Base-by-base conservation (phyloP, 2,888 invertebrate genomes). In the Calameuta filiformis region DNA sequence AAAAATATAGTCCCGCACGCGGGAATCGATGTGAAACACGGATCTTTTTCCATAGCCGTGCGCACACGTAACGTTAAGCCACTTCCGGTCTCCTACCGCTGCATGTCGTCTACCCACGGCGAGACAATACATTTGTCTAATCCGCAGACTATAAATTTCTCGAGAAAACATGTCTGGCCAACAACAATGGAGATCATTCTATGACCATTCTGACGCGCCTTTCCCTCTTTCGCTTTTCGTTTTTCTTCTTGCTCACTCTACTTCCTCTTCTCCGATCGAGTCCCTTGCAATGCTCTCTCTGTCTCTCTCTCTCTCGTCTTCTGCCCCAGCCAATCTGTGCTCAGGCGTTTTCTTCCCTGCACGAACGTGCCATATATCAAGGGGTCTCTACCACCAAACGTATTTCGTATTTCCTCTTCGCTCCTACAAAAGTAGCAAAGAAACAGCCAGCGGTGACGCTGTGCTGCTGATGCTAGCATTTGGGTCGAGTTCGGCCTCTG, bases 131-230 rank as follows among this genome's bases (percentile, higher is more conserved):
- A 69, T 69, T 33, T 33, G 69, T 69, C 69, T 69, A 69, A 69
- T 69, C 69, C 69, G 69, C 69, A 69, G 69, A 11, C 30, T 69
- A 30, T 69, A 69, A 69, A 69, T 69, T 33, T 3, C 30, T 33
- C 76, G 77, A 77, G 73, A 75, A 75, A 77, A 34, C 68, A 33
- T 68, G 68, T 76, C 75, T 69, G 35, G 73, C 76, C 68, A 69
- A 76, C 75, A 80, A 76, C 75, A 80, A 80, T 79, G 68, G 78
- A 76, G 76, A 78, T 80, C 76, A 80, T 79, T 80, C 78, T 73
- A 76, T 76, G 68, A 68, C 75, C 78, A 35, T 68, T 74, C 71
- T 9, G 3, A 6, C 40, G 68, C 76, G 68, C 71, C 68, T 35
- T 78, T 75, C 12, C 79, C 75, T 73, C 6, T 68, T 76, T 56